phyloP scores from a whole-genome alignment of 2,888 invertebrate species.

The Parasteatoda lunata region DNA sequence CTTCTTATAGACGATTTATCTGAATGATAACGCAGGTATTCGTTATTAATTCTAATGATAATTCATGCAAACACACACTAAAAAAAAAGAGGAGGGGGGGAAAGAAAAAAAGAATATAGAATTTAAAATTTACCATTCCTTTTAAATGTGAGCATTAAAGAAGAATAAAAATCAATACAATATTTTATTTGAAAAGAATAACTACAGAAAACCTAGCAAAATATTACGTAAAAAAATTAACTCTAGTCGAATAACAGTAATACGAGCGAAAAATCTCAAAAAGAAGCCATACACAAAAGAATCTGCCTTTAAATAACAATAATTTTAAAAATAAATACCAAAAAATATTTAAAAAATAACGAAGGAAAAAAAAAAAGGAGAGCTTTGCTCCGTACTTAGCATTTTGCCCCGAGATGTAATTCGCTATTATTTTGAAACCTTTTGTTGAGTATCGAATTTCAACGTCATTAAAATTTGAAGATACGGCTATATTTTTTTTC shows the following conservation, averaged over 20 bases:
- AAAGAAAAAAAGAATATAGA: neutral
- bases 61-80: neutral
- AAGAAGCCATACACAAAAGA: conserved; percentile 15
- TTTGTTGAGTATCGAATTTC: conserved; percentile 61
- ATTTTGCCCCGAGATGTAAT: conserved; percentile 25
- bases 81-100: too few species aligned
- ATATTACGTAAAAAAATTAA: conserved; percentile 12
- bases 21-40: too few species aligned
- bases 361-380: conserved; percentile 1
- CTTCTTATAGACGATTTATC: too few species aligned
- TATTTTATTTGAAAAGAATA: too few species aligned
- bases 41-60: too few species aligned
- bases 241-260: neutral
- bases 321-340: conserved; percentile 10
- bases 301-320: conserved; percentile 40
- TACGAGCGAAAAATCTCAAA: neutral
- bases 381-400: conserved; percentile 7
- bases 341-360: neutral
- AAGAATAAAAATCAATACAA: too few species aligned
- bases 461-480: conserved; percentile 60
- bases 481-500: neutral
- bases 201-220: too few species aligned
- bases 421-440: conserved; percentile 58
- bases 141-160: too few species aligned
- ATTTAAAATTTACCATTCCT: neutral